Conservation (phyloP, 1,140 invertebrate species). For the Coelopa frigida region DNA sequence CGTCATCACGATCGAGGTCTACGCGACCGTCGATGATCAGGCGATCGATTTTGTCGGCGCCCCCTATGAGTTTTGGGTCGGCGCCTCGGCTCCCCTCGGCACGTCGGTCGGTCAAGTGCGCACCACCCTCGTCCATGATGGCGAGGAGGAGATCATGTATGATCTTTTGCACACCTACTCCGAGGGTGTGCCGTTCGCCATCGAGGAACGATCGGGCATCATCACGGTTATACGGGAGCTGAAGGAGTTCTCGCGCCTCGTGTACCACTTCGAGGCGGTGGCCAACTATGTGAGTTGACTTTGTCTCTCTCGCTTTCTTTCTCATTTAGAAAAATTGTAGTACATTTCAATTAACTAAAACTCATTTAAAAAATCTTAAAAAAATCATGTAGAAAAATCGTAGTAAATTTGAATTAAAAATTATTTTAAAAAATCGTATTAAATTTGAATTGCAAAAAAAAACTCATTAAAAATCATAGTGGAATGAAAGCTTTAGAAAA, state of each 20-base stretch:
- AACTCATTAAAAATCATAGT: no score
- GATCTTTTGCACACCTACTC: slow-evolving; percentile 74
- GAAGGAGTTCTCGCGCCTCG: slow-evolving; percentile 56
- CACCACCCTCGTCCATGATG: slow-evolving; percentile 55
- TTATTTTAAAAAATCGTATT: no score
- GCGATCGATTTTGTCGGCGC: slow-evolving; percentile 77
- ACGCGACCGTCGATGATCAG: slow-evolving; percentile 50
- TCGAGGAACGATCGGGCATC: slow-evolving; percentile 80
- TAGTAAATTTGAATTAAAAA: neutral
- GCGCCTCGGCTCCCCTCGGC: slow-evolving; percentile 70
- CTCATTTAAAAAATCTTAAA: neutral
- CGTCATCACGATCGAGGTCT: slow-evolving; percentile 68
- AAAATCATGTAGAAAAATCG: no score
- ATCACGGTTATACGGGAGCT: slow-evolving; percentile 76
- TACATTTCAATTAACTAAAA: no score
- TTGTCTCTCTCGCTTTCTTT: neutral
- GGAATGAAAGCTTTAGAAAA: no score
- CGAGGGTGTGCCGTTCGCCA: slow-evolving; percentile 80
- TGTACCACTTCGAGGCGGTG: slow-evolving; percentile 76
- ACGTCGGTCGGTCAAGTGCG: slow-evolving; percentile 80
- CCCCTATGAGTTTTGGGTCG: slow-evolving; percentile 85
- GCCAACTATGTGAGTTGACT: slow-evolving; percentile 53
- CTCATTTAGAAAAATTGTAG: neutral
- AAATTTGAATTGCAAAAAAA: no score
- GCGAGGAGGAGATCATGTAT: slow-evolving; percentile 62